Evolutionary conservation across 1,140 invertebrate species (phyloP).

Genomic region (Stratiolaelaps scimitus): DNA sequence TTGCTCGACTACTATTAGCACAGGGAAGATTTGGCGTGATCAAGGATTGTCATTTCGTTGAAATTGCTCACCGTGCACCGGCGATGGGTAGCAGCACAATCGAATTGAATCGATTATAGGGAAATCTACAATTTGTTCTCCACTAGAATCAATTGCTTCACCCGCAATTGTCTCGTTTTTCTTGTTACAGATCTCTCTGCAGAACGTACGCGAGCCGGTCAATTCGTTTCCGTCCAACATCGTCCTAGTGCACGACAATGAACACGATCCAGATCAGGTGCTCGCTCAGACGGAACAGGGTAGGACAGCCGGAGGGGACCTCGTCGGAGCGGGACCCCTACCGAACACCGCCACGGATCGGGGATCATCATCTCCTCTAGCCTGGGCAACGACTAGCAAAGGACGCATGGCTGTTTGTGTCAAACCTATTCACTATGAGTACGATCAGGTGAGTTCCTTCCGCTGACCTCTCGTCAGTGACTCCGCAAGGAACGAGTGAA

Average conservation of each 20-base stretch:
- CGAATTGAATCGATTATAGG: no score
- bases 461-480: neutral
- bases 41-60: no score
- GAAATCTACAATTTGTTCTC: no score
- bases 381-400: slow-evolving; percentile 2
- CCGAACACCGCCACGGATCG: neutral
- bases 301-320: no score
- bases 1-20: no score
- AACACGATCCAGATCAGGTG: slow-evolving; percentile 26
- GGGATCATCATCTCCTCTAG: slow-evolving; percentile 32
- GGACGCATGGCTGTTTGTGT: slow-evolving; percentile 69
- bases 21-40: no score
- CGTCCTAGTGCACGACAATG: slow-evolving; percentile 40
- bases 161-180: neutral
- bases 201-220: slow-evolving; percentile 11
- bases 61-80: no score
- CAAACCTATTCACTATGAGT: slow-evolving; percentile 80
- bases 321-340: no score
- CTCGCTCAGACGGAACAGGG: neutral
- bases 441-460: slow-evolving; percentile 49
- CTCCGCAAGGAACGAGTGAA: no score
- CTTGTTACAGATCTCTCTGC: slow-evolving; percentile 9
- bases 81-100: no score
- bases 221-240: slow-evolving; percentile 27
- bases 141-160: no score